Evolutionary conservation across 2,888 invertebrate genomes (phyloP).

Genomic region (Amiota communis): DNA sequence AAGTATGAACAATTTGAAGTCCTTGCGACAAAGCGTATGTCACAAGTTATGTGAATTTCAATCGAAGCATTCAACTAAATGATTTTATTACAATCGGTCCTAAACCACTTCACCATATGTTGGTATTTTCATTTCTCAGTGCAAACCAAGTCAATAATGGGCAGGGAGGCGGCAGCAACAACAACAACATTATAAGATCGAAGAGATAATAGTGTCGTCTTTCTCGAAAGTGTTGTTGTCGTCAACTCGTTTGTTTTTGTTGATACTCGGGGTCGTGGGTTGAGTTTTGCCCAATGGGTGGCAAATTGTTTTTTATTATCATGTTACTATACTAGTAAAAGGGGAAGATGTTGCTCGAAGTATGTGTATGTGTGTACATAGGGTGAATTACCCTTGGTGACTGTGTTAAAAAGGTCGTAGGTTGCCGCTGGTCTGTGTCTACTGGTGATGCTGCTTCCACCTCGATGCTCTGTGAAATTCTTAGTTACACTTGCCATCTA

Average conservation of each 20-base stretch:
- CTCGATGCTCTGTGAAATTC: background rate
- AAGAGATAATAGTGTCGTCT: background rate
- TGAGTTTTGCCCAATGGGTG: slow-evolving; percentile 67
- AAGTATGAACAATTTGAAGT: slow-evolving; percentile 6
- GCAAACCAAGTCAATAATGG: slow-evolving; percentile 47
- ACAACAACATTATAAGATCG: background rate
- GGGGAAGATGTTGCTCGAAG: slow-evolving; percentile 14
- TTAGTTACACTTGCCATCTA: slow-evolving; percentile 15
- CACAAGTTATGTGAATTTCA: slow-evolving; percentile 57
- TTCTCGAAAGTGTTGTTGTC: slow-evolving; percentile 4
- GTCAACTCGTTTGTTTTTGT: slow-evolving; percentile 39
- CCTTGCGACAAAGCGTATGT: slow-evolving; percentile 60
- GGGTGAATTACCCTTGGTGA: background rate
- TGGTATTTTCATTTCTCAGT: slow-evolving; percentile 53
- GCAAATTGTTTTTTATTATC: slow-evolving; percentile 71
- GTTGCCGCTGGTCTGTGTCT: background rate
- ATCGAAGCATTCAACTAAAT: slow-evolving; percentile 64
- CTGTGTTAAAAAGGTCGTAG: slow-evolving; percentile 9
- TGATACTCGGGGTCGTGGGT: slow-evolving; percentile 59
- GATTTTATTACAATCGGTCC: slow-evolving; percentile 64
- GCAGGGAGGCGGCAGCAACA: background rate
- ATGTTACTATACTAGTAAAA: slow-evolving; percentile 11
- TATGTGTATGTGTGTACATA: background rate
- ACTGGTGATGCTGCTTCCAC: background rate
- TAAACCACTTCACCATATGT: slow-evolving; percentile 65